phyloP scores from a whole-genome alignment of 2,113 vertebrate species.

The Ovis aries region ARS-UI_Ramb_v3.0 NC_056080.1:142989001-142989500 shows the following conservation, averaged over 20 bases:
- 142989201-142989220: background rate
- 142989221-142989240: background rate
- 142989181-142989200: background rate
- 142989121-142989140: background rate
- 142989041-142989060: background rate
- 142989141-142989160: background rate
- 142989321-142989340: background rate
- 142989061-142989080: background rate
- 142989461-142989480: background rate
- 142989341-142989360: background rate
- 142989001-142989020: background rate
- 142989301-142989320: background rate
- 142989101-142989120: background rate
- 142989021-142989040: background rate
- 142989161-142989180: background rate
- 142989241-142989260: background rate
- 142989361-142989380: background rate
- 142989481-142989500: background rate
- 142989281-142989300: background rate
- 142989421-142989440: background rate
- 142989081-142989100: background rate
- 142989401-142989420: background rate
- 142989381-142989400: background rate
- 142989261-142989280: background rate
- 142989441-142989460: background rate